Evolutionary conservation across 2,797 vertebrate genomes (phyloP), one percentile per base, ranked within the genome.

Genomic region (Peromyscus melanophrys): DNA sequence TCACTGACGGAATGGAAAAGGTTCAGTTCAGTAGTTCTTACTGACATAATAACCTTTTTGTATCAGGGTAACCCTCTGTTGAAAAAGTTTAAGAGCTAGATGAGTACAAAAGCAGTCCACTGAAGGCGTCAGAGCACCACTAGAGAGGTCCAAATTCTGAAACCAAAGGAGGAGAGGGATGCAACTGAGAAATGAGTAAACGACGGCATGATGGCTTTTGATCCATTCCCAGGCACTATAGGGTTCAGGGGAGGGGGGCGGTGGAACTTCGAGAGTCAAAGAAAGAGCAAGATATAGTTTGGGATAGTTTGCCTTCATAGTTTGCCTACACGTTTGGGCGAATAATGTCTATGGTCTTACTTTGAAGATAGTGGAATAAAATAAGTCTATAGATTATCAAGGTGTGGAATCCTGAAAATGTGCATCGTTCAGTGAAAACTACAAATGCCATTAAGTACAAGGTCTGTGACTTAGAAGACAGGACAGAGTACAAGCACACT

Each of bases 401-500:
- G 61, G 0, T 43, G 34, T 9, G 10, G 6, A 40, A 37, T 27
- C 52, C 34, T 1, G 61, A 31, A 29, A 61, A 29, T 7, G 34
- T 10, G 65, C 21, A 25, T 4, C 5, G 19, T 76, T 92, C 8
- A 14, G 2, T 71, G 65, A 55, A 23, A 27, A 13, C 43, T 49
- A 34, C 27, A 40, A 37, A 5, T 3, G 1, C 4, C 25, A 65
- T 7, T 23, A 23, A 12, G 31, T 29, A 2, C 11, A 21, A n/a
- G 1, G 3, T 46, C 9, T n/a, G 2, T n/a, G 4, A n/a, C 29
- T 43, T 40, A 12, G 0, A 4, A 14, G 7, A 11, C 23, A 52
- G 17, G 21, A 2, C 14, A 49, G 27, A 78, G 4, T 59, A 83
- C 52, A 55, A 40, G 1, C 40, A 19, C 4, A 59, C 1, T 67